Evolutionary conservation across 2,113 vertebrate genomes (phyloP), one percentile per base, ranked within the genome.

Genomic region (Benitochromis conjunctus): DNA sequence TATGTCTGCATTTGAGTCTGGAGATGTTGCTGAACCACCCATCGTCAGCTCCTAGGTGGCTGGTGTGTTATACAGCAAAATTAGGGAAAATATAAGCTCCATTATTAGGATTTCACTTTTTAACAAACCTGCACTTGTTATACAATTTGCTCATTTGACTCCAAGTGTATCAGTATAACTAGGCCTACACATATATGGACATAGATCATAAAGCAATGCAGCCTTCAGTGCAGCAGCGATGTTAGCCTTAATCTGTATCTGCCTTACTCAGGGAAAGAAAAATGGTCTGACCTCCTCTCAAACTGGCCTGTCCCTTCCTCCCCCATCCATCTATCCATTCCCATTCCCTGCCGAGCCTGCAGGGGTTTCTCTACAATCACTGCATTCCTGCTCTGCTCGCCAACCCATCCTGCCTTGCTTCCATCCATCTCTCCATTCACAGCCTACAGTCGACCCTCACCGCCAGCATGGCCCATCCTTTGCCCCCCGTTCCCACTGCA

Each of bases 361-460:
- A 88, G 93, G 94, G 92, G 71, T 85, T 94, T 88, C 85, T 91
- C 84, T 54, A 57, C 82, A 89, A 86, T 86, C 79, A 66, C 85
- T 81, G 54, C 87, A 89, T 86, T 92, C 82, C 86, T 87, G 26
- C 80, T 85, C 80, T 31, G 43, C 82, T 86, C 80, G 84, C 89
- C 86, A 82, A 57, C 81, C 87, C 88, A 85, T 88, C 91, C 90
- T 88, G 66, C 88, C 86, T 90, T 41, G 74, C 89, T 81, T 90
- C 88, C 56, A 84, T 91, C 90, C 91, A 85, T 86, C 71, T 81
- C 89, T 89, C 91, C 92, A 92, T 91, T 91, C 92, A 82, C 54
- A 54, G 87, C 83, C 90, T 84, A 84, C 82, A 91, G 89, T 93
- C 31, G 41, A n/a, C 85, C 79, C 53, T 86, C 55, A 5, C 82